Conservation (phyloP, 2,888 invertebrate species). For the Nemurella pictetii region DNA sequence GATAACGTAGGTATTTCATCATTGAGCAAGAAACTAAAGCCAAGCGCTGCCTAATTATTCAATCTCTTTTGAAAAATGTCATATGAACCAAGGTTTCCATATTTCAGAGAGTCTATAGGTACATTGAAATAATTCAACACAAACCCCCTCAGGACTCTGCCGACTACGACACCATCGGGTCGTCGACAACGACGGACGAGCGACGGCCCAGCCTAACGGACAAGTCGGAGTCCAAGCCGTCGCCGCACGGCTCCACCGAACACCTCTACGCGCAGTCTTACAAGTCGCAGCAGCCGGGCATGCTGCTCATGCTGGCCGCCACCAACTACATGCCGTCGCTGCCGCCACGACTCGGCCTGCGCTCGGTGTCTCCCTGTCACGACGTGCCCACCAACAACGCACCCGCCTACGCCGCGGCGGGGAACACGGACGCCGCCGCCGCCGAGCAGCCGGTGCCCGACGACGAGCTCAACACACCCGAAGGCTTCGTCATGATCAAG, state of each 20-base stretch:
- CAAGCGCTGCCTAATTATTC: too few relatives aligned
- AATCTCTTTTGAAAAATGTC: too few relatives aligned
- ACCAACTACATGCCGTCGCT: conserved; percentile 32
- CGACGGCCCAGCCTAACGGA: neutral
- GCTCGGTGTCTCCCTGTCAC: conserved; percentile 46
- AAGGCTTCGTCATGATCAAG: conserved; percentile 36
- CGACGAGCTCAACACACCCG: conserved; percentile 37
- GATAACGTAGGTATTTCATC: too few relatives aligned
- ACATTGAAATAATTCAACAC: too few relatives aligned
- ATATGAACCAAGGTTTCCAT: too few relatives aligned
- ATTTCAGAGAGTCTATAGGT: too few relatives aligned
- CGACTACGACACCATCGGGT: conserved; percentile 6
- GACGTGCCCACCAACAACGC: conserved; percentile 48
- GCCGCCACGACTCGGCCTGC: conserved; percentile 32
- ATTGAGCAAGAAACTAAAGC: too few relatives aligned
- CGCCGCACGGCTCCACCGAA: neutral
- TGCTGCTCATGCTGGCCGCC: neutral
- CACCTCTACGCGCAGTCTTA: neutral
- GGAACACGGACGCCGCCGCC: neutral
- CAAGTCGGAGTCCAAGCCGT: neutral
- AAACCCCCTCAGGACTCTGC: neutral
- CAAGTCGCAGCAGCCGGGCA: neutral
- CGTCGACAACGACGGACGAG: neutral
- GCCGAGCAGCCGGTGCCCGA: conserved; percentile 20
- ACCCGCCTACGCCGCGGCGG: conserved; percentile 39